Evolutionary conservation across 2,888 invertebrate genomes (phyloP).

Genomic region (Philopedon plagiatum): DNA sequence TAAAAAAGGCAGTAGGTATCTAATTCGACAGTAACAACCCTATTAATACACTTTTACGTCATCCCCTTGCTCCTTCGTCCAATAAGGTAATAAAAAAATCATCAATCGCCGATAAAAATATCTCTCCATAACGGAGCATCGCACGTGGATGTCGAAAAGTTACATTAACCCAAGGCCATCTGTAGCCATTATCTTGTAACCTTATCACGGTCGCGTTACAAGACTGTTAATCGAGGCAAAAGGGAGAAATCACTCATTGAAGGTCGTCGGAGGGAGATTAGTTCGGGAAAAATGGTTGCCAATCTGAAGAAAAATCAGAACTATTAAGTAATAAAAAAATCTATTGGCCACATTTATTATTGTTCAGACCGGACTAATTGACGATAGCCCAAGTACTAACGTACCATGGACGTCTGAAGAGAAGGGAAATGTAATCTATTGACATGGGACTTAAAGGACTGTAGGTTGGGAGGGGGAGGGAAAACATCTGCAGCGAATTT

Average conservation of each 20-base stretch:
- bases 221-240: conserved; percentile 39
- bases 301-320: not conserved
- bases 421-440: too few species aligned
- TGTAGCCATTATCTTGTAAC: conserved; percentile 42
- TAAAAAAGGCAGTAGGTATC: too few species aligned
- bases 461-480: too few species aligned
- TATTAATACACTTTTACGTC: too few species aligned
- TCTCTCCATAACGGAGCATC: conserved; percentile 15
- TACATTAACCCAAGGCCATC: conserved; percentile 46
- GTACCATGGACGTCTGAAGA: too few species aligned
- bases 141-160: conserved; percentile 26
- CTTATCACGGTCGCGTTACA: conserved; percentile 38
- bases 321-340: too few species aligned
- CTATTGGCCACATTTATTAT: not conserved
- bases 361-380: too few species aligned
- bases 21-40: too few species aligned
- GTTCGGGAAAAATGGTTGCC: not conserved
- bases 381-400: too few species aligned
- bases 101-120: conserved; percentile 40
- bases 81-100: conserved; percentile 27
- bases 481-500: too few species aligned
- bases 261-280: conserved; percentile 21
- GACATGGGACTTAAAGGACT: too few species aligned
- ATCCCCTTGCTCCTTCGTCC: not conserved
- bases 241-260: conserved; percentile 30